These are phyloP conservation scores for Diceros bicornis DNA, from an alignment of 2,797 vertebrate genomes.

Conservation along the genomic window DNA sequence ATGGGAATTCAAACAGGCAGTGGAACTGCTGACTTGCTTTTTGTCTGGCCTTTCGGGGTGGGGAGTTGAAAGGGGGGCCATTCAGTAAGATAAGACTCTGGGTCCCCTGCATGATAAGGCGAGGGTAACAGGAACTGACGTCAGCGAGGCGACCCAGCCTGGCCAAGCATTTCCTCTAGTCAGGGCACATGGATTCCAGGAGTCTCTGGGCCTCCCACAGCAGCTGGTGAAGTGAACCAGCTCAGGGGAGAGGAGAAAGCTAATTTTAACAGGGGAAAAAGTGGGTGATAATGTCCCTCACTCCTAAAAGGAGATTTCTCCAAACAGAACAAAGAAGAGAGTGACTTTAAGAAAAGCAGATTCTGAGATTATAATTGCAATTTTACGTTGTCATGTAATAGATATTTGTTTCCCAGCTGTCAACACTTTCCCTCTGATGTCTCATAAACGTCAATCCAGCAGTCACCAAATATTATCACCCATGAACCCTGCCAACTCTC, in stretches of 20 bases:
- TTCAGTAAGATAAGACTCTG: constrained; percentile 58
- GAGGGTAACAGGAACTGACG: constrained; percentile 68
- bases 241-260: not conserved
- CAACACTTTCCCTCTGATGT: not conserved
- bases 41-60: constrained; percentile 36
- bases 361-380: not conserved
- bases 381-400: not conserved
- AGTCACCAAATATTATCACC: not conserved
- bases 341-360: constrained; percentile 6
- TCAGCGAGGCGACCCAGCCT: constrained; percentile 33
- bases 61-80: not conserved
- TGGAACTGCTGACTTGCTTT: constrained; percentile 62
- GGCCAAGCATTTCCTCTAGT: constrained; percentile 61
- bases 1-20: not conserved
- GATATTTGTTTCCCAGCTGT: not conserved
- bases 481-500: not conserved
- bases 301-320: not conserved
- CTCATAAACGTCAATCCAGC: not conserved
- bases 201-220: not conserved
- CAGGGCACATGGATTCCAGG: not conserved
- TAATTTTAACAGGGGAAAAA: not conserved
- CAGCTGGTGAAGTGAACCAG: not conserved
- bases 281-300: not conserved
- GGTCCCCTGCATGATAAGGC: constrained; percentile 15
- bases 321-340: not conserved